Evolutionary conservation across 35 echinoderm and acorn worm genomes (phyloP).

Genomic region (Apostichopus californicus): DNA sequence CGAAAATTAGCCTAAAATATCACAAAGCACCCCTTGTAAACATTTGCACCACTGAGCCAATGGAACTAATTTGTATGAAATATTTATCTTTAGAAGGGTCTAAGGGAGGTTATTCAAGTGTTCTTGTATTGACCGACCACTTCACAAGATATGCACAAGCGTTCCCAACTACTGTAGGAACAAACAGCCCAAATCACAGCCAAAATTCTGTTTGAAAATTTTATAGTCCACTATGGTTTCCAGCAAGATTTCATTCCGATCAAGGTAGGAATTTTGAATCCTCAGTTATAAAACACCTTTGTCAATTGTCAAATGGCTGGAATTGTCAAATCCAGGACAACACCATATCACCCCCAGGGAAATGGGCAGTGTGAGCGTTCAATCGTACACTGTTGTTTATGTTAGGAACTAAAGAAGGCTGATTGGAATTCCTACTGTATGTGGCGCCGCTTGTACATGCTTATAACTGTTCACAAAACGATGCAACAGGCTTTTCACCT

Average conservation of each 20-base stretch:
- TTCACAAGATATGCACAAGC: constrained; percentile 74
- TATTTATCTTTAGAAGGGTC: not conserved
- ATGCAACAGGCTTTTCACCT: constrained; percentile 50
- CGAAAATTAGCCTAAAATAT: no score
- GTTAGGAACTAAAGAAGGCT: no score
- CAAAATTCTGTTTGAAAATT: constrained; percentile 67
- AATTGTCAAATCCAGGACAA: constrained; percentile 50
- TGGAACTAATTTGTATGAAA: not conserved
- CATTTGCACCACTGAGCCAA: not conserved
- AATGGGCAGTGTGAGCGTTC: constrained; percentile 55
- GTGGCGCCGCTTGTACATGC: no score
- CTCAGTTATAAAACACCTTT: constrained; percentile 38
- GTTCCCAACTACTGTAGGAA: constrained; percentile 47
- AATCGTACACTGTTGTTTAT: constrained; percentile 45
- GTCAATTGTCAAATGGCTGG: constrained; percentile 29
- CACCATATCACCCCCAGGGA: constrained; percentile 69
- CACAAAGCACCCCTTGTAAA: no score
- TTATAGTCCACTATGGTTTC: constrained; percentile 64
- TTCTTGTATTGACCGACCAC: constrained; percentile 74
- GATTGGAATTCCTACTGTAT: no score
- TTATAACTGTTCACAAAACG: constrained; percentile 55
- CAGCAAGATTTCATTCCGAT: constrained; percentile 59
- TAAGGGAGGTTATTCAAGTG: constrained; percentile 3
- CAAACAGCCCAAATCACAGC: constrained; percentile 68
- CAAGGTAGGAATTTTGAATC: constrained; percentile 74